phyloP scores from a whole-genome alignment of 2,113 vertebrate species.

The Picathartes gymnocephalus region DNA sequence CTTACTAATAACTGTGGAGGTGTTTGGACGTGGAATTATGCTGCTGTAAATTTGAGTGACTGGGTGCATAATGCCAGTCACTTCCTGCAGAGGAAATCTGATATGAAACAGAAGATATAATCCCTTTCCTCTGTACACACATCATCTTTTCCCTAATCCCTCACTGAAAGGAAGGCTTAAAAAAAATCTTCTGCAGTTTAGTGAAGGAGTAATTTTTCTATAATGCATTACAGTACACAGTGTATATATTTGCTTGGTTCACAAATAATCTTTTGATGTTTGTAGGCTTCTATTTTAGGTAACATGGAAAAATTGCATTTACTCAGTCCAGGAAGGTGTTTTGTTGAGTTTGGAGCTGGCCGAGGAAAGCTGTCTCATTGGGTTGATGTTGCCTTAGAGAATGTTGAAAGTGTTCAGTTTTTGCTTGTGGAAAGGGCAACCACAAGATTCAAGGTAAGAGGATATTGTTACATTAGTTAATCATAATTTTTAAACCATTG shows the following conservation, averaged over 20 bases:
- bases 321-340: constrained; percentile 84
- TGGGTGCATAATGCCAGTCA: not conserved
- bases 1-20: not conserved
- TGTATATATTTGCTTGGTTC: not conserved
- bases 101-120: not conserved
- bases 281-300: constrained; percentile 92
- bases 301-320: constrained; percentile 87
- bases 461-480: not conserved
- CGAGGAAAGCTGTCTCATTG: constrained; percentile 95
- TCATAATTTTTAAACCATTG: not conserved
- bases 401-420: constrained; percentile 78
- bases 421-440: constrained; percentile 91
- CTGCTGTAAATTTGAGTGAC: not conserved
- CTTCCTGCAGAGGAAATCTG: not conserved
- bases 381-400: constrained; percentile 86
- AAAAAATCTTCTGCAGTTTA: not conserved
- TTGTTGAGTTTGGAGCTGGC: constrained; percentile 94
- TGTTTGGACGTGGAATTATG: not conserved
- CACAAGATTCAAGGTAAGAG: constrained; percentile 90
- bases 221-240: not conserved
- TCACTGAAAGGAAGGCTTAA: not conserved
- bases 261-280: constrained; percentile 58
- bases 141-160: not conserved
- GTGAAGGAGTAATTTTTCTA: not conserved
- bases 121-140: not conserved